These are phyloP conservation scores for Balaenoptera acutorostrata DNA, from an alignment of 2,113 vertebrate genomes.

Conservation along the genomic window DNA sequence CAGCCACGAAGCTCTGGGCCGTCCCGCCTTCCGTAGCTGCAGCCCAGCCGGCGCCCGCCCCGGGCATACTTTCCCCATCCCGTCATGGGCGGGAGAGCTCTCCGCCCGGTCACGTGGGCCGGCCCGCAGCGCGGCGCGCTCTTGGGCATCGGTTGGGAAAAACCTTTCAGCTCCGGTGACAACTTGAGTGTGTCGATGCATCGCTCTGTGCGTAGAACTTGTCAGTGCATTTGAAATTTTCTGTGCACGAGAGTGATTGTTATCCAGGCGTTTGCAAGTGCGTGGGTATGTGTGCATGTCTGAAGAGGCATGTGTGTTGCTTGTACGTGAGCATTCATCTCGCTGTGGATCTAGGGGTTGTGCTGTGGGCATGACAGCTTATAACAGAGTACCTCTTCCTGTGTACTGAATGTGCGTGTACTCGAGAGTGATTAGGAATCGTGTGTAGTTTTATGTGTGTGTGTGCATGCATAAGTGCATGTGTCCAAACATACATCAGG, in stretches of 20 bases:
- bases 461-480: background rate
- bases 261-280: background rate
- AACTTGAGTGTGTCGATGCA: background rate
- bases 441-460: background rate
- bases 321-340: background rate
- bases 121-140: background rate
- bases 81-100: conserved; percentile 77
- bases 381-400: background rate
- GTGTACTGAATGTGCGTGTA: background rate
- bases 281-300: background rate
- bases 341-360: background rate
- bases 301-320: background rate
- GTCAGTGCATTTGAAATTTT: background rate
- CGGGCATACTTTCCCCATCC: conserved; percentile 83
- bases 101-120: conserved; percentile 77
- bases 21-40: conserved; percentile 52
- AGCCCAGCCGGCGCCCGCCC: conserved; percentile 61
- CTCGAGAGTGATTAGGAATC: background rate
- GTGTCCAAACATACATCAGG: background rate
- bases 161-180: background rate
- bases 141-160: background rate
- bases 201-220: background rate
- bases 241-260: background rate
- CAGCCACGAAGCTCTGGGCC: background rate
- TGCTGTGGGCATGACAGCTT: background rate